Conservation (phyloP, 2,797 vertebrate genomes). For the Propithecus perrieri region DNA sequence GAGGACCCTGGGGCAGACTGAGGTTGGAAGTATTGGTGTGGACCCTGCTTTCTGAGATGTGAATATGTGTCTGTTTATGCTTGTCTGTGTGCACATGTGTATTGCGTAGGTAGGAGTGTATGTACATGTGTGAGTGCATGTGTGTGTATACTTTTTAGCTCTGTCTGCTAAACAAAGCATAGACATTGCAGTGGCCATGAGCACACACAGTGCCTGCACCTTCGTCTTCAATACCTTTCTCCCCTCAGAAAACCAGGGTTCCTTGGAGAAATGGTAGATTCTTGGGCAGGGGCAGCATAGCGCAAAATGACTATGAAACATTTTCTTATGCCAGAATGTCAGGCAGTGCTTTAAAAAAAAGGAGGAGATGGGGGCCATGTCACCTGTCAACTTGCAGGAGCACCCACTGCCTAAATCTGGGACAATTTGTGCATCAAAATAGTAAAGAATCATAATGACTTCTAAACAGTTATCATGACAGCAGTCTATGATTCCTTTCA, state of each 20-base stretch:
- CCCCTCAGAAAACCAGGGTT: background rate
- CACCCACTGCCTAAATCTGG: background rate
- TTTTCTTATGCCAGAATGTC: background rate
- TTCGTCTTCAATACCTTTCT: background rate
- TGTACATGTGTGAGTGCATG: too few relatives aligned
- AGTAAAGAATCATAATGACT: background rate
- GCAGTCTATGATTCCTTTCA: background rate
- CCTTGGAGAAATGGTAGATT: too few relatives aligned
- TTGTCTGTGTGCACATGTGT: background rate
- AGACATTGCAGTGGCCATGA: background rate
- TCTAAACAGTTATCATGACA: background rate
- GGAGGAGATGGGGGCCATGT: too few relatives aligned
- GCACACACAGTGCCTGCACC: background rate
- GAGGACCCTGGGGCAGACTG: background rate
- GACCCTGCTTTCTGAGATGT: background rate
- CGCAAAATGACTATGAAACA: too few relatives aligned
- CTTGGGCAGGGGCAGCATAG: background rate
- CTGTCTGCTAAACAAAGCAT: background rate
- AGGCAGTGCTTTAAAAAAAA: background rate
- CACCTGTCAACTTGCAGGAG: background rate
- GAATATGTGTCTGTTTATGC: fast-evolving
- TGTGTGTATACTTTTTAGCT: background rate
- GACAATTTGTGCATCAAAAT: background rate
- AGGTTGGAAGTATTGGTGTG: background rate
- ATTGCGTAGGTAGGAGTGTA: background rate